Evolutionary conservation across 1,140 invertebrate genomes (phyloP), one percentile per base, ranked within the genome.

Genomic region (Neotoxoptera formosana): DNA sequence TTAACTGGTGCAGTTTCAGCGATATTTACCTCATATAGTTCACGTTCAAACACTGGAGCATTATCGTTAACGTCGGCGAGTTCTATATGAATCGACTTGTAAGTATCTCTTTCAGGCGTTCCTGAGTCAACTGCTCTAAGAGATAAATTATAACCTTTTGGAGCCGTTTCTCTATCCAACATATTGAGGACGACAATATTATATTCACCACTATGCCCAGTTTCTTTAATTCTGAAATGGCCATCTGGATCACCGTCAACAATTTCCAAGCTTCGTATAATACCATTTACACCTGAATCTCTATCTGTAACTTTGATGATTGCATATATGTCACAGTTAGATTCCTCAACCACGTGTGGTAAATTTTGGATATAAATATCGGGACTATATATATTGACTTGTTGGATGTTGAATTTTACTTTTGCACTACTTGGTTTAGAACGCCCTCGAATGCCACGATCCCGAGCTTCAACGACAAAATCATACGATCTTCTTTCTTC

Each of bases 1-100:
- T 98, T 98, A 6, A 98, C 95, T 1, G 98, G 98, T 0, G 98
- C 97, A 2, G 97, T 97, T 96, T 99, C 99, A 0, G 97, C 96
- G 20, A 99, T 96, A 94, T 97, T 97, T 30, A 98, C 97, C 95
- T 98, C 97, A 95, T 99, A 99, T 84, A 98, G 96, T 95, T 98
- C 97, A 94, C 97, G 96, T 94, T 97, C 97, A 95, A 99, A 99
- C 51, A 98, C 96, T 3, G 98, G 98, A 1, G 97, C 96, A 94
- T 98, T 98, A 95, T 99, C 98, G 94, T 98, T 98, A 30, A 97
- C 95, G 94, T 98, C 98, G 7, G 97, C 96, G n/a, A 99, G 95
- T 94, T 97, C 96, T 30, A 98, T 97, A 0, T 97, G 96, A 25
- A 98, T 96, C 23, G 96, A 96, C 95, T 97, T 97, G 95, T 97